These are phyloP conservation scores for Tridacna gigas DNA, from an alignment of 2,888 invertebrate species.

Conservation along the genomic window DNA sequence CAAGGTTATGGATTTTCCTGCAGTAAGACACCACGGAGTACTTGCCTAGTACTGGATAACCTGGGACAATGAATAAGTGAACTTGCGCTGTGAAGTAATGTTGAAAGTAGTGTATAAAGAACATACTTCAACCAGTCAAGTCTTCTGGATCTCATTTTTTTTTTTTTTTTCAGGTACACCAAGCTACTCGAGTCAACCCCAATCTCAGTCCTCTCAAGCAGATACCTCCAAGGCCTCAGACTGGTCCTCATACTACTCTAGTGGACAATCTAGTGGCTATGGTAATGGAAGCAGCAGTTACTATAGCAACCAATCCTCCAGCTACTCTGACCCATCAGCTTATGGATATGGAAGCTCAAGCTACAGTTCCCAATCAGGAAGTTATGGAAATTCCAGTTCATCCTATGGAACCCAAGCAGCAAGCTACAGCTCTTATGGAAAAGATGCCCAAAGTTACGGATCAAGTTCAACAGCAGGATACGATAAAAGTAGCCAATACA, in stretches of 20 bases:
- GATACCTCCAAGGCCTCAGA: conserved; percentile 14
- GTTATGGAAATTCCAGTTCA: background rate
- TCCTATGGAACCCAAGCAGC: conserved; percentile 32
- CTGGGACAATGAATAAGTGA: too few species aligned
- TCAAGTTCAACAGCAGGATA: background rate
- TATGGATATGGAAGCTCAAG: conserved; percentile 10
- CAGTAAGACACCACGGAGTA: too few species aligned
- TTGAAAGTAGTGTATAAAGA: too few species aligned
- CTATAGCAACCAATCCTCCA: conserved; percentile 10
- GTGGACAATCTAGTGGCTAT: conserved; percentile 11
- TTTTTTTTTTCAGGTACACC: background rate
- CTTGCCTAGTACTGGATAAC: too few species aligned
- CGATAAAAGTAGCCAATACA: background rate
- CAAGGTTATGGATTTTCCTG: too few species aligned
- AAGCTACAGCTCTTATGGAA: conserved; percentile 15
- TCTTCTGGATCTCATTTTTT: background rate
- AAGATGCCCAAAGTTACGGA: background rate
- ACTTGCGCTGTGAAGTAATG: too few species aligned
- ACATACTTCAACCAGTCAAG: too few species aligned
- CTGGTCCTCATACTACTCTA: conserved; percentile 14
- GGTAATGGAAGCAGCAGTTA: conserved; percentile 17
- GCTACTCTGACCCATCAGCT: conserved; percentile 8
- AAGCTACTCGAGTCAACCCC: conserved; percentile 21
- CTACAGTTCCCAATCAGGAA: background rate
- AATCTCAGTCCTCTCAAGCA: conserved; percentile 14